These are phyloP conservation scores for Bombus confusus DNA, from an alignment of 1,140 invertebrate species.

Conservation along the genomic window DNA sequence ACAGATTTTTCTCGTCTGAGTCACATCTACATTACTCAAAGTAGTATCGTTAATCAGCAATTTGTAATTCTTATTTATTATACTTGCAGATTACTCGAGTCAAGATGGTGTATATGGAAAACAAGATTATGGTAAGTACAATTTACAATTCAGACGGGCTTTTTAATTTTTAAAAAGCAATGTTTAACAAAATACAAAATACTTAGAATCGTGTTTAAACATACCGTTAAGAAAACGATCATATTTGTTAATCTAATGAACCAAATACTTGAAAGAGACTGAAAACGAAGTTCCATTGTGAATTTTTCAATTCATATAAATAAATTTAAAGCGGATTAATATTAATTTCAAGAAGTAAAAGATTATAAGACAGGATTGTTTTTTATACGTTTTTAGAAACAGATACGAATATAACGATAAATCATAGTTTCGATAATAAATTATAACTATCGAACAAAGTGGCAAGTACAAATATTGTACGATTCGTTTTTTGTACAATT, in stretches of 20 bases:
- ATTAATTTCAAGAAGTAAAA: neutral
- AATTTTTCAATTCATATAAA: conserved; percentile 15
- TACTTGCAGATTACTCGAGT: conserved; percentile 78
- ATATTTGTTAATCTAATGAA: conserved; percentile 21
- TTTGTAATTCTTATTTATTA: conserved; percentile 45
- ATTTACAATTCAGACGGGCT: conserved; percentile 54
- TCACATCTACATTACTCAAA: conserved; percentile 35
- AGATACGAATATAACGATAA: neutral
- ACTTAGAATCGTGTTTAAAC: conserved; percentile 4
- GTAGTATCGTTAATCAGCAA: neutral
- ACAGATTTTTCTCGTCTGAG: conserved; percentile 65
- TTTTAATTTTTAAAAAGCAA: conserved; percentile 30
- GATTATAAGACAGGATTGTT: conserved; percentile 2
- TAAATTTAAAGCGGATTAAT: neutral
- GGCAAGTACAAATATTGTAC: neutral
- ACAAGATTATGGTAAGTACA: conserved; percentile 82
- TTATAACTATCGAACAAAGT: neutral
- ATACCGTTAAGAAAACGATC: neutral
- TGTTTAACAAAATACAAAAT: neutral
- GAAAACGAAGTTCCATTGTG: conserved; percentile 2
- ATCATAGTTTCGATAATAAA: conserved; percentile 1
- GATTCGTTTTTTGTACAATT: neutral
- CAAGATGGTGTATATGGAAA: conserved; percentile 79
- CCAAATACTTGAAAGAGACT: neutral
- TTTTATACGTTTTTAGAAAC: conserved; percentile 13